Conservation (phyloP, 1,140 invertebrate species). For the Sitophilus oryzae region DNA sequence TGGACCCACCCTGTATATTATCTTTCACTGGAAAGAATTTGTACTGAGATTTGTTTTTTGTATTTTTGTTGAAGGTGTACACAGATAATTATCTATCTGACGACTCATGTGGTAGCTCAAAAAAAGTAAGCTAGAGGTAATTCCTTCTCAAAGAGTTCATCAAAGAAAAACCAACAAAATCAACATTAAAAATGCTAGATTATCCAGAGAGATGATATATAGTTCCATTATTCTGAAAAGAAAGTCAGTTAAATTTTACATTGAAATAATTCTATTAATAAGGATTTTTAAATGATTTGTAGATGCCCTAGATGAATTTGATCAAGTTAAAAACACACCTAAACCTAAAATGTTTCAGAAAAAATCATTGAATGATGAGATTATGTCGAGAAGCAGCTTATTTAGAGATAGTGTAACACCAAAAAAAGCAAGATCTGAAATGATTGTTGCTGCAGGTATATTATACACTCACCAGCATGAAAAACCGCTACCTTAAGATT, state of each 20-base stretch:
- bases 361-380: not conserved
- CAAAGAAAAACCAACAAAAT: not conserved
- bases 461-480: not conserved
- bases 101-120: not conserved
- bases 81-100: not conserved
- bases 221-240: not conserved
- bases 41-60: not conserved
- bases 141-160: not conserved
- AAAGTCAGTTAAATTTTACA: not conserved
- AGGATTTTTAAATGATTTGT: no score
- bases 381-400: not conserved
- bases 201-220: not conserved
- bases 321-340: not conserved
- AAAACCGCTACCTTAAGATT: not conserved
- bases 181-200: not conserved
- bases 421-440: not conserved
- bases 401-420: not conserved
- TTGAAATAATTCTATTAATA: no score
- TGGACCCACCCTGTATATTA: no score
- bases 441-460: not conserved
- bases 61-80: not conserved
- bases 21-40: no score
- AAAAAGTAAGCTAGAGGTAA: not conserved
- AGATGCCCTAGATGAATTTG: slow-evolving; percentile 1
- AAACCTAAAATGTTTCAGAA: not conserved